phyloP scores from a whole-genome alignment of 1,140 invertebrate species.

The Apis mellifera region DNA sequence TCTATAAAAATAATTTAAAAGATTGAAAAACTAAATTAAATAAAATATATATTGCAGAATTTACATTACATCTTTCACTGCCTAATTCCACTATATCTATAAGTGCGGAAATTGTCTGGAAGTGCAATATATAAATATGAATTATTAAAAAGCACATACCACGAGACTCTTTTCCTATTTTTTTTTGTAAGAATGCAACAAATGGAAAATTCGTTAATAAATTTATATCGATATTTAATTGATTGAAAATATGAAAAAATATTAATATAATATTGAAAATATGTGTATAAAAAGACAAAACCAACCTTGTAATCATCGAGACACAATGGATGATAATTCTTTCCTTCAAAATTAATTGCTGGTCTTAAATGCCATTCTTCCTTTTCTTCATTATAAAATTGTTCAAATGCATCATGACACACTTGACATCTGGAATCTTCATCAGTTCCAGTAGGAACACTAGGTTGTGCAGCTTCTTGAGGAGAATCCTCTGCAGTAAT shows the following conservation, averaged over 20 bases:
- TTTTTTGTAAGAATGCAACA: slow-evolving; percentile 71
- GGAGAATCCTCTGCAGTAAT: slow-evolving; percentile 77
- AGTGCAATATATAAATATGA: slow-evolving; percentile 52
- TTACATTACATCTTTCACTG: slow-evolving; percentile 26
- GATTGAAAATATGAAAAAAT: slow-evolving; percentile 15
- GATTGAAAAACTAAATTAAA: slow-evolving; percentile 2
- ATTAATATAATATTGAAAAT: slow-evolving; percentile 28
- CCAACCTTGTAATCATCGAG: slow-evolving; percentile 93
- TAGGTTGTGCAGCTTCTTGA: slow-evolving; percentile 83
- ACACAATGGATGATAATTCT: slow-evolving; percentile 95
- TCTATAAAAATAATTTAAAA: not conserved
- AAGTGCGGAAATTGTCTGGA: slow-evolving; percentile 22
- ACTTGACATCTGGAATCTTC: slow-evolving; percentile 89
- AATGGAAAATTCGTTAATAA: slow-evolving; percentile 65
- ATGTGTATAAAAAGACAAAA: slow-evolving; percentile 1
- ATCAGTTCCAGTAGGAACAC: slow-evolving; percentile 84
- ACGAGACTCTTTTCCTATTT: slow-evolving; percentile 78
- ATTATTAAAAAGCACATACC: slow-evolving; percentile 75
- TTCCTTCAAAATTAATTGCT: slow-evolving; percentile 89
- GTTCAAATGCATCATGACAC: slow-evolving; percentile 95
- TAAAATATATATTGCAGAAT: not conserved
- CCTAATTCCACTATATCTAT: slow-evolving; percentile 47
- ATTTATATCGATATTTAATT: slow-evolving; percentile 41
- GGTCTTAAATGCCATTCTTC: slow-evolving; percentile 97
- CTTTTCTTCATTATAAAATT: slow-evolving; percentile 96